A percentile compares a stretch with the other conserved stretches of the same genome.
Conservation (phyloP, 2,888 invertebrate genomes). For the Archaeoteleia sp. region DNA sequence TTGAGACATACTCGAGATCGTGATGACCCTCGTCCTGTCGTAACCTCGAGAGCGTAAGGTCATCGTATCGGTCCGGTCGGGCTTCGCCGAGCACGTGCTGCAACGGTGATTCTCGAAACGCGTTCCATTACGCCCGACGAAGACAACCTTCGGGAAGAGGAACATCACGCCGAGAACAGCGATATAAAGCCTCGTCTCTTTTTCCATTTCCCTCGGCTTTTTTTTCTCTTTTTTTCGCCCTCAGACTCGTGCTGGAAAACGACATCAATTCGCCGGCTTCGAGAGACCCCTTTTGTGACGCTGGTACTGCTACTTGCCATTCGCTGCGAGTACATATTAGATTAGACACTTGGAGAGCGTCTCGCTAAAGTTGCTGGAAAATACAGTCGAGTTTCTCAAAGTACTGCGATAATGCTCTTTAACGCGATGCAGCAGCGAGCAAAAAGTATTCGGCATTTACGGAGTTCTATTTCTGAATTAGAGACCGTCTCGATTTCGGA, state of each 20-base stretch:
- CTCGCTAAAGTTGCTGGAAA: constrained; percentile 19
- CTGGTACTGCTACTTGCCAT: constrained; percentile 18
- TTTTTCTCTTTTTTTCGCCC: constrained; percentile 15
- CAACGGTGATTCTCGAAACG: constrained; percentile 54
- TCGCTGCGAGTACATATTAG: constrained; percentile 27
- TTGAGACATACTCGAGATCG: constrained; percentile 49
- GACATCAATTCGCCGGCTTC: constrained; percentile 28
- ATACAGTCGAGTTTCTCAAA: constrained; percentile 16
- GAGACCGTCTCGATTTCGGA: not conserved
- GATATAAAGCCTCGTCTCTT: constrained; percentile 39
- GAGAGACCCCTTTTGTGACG: constrained; percentile 1
- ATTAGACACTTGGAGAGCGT: constrained; percentile 23
- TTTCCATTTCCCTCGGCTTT: constrained; percentile 9
- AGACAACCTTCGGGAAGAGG: constrained; percentile 41
- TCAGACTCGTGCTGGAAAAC: constrained; percentile 10
- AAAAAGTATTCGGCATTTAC: constrained; percentile 15
- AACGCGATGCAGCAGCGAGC: constrained; percentile 21
- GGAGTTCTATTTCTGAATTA: constrained; percentile 3
- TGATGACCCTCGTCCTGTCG: constrained; percentile 53
- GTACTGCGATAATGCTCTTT: constrained; percentile 28
- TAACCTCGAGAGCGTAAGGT: constrained; percentile 51
- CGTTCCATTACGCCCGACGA: constrained; percentile 53
- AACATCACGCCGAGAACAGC: constrained; percentile 40
- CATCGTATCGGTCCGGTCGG: constrained; percentile 52
- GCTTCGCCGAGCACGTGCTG: constrained; percentile 51